A percentile compares a stretch with the other conserved stretches of the same genome.
phyloP scores from a whole-genome alignment of 2,888 invertebrate genomes.

The Pristionchus entomophagus region DNA sequence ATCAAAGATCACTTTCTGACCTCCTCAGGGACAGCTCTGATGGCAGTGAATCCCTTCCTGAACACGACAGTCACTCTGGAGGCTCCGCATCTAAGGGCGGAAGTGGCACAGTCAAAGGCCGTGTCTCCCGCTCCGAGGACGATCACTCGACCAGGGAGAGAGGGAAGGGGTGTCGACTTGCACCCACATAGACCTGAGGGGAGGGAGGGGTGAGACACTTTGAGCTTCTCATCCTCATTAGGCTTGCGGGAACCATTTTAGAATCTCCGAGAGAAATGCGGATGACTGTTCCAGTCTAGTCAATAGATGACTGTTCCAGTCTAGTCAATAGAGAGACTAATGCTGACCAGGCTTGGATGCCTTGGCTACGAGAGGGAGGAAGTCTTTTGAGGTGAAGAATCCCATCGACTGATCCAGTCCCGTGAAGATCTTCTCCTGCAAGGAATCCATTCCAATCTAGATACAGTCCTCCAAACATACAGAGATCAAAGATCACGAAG shows the following conservation, averaged over 20 bases:
- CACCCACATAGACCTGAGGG: slow-evolving; percentile 86
- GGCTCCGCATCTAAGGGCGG: slow-evolving; percentile 92
- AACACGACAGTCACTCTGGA: slow-evolving; percentile 92
- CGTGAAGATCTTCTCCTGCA: slow-evolving; percentile 72
- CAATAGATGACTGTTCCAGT: not conserved
- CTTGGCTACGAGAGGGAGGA: slow-evolving; percentile 88
- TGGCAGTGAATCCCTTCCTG: slow-evolving; percentile 92
- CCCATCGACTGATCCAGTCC: slow-evolving; percentile 86
- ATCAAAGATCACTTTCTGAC: slow-evolving; percentile 76
- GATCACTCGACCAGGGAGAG: slow-evolving; percentile 87
- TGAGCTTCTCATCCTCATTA: no score
- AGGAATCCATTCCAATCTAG: not conserved
- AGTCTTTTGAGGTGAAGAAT: slow-evolving; percentile 94
- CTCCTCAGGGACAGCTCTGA: slow-evolving; percentile 98
- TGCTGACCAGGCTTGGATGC: slow-evolving; percentile 88
- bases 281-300: no score
- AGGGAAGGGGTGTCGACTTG: slow-evolving; percentile 83
- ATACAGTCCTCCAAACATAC: slow-evolving; percentile 78
- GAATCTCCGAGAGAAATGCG: no score
- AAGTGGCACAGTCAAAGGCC: slow-evolving; percentile 98
- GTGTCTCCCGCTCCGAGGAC: slow-evolving; percentile 95
- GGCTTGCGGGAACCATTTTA: no score
- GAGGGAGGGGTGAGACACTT: not conserved
- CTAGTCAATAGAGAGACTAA: not conserved
- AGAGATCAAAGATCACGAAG: not conserved